Evolutionary conservation across 2,113 vertebrate genomes (phyloP).

Genomic region (Lota lota): DNA sequence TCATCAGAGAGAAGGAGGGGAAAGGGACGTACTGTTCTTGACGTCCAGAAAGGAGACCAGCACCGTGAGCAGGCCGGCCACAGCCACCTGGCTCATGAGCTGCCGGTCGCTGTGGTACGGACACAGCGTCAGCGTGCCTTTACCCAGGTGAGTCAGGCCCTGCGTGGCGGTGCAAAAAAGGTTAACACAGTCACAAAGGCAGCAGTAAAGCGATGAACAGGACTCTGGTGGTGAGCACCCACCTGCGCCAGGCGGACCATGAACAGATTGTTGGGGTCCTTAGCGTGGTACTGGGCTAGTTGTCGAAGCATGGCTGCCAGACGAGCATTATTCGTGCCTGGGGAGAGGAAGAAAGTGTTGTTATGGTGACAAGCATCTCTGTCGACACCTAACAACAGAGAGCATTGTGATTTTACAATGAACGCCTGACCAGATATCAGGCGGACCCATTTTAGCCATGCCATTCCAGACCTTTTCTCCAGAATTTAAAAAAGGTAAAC

Average conservation of each 20-base stretch:
- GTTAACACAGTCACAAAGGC: conserved; percentile 8
- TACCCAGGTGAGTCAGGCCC: conserved; percentile 97
- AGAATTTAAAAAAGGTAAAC: too few species aligned
- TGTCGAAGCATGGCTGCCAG: conserved; percentile 96
- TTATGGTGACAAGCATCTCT: background rate
- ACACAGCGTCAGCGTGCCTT: conserved; percentile 96
- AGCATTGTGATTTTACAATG: too few species aligned
- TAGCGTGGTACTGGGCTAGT: conserved; percentile 96
- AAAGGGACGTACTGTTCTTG: conserved; percentile 89
- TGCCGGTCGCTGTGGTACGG: conserved; percentile 98
- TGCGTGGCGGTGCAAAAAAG: conserved; percentile 48
- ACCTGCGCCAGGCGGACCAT: conserved; percentile 98
- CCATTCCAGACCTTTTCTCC: too few species aligned
- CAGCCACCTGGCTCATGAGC: conserved; percentile 98
- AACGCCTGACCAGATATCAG: too few species aligned
- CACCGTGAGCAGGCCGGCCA: conserved; percentile 92
- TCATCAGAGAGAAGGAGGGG: background rate
- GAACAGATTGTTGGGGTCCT: conserved; percentile 99
- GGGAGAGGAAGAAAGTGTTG: conserved; percentile 16
- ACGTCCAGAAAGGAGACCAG: conserved; percentile 97
- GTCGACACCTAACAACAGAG: too few species aligned
- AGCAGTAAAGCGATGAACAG: background rate
- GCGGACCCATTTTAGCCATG: too few species aligned
- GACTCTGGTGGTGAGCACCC: conserved; percentile 24
- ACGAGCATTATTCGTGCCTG: conserved; percentile 96